Evolutionary conservation across 2,888 invertebrate genomes (phyloP).

Genomic region (Campoletis raptor): DNA sequence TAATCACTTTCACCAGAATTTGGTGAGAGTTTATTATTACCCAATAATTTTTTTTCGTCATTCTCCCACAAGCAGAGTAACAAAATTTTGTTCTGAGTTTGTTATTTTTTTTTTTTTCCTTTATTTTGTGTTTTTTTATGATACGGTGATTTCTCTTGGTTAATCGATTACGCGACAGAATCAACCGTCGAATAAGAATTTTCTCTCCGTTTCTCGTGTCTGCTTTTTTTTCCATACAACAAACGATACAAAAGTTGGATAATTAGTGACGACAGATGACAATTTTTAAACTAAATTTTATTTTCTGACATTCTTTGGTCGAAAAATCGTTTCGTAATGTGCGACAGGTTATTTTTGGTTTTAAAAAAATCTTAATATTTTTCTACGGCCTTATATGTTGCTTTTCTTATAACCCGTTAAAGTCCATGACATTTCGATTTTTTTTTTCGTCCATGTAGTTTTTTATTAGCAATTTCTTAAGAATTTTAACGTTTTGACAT

Average conservation of each 20-base stretch:
- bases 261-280: background rate
- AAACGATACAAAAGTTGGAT: slow-evolving; percentile 8
- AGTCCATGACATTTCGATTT: background rate
- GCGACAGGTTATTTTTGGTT: background rate
- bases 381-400: background rate
- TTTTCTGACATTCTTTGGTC: background rate
- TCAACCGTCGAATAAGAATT: slow-evolving; percentile 32
- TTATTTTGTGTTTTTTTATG: slow-evolving; percentile 5
- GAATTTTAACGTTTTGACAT: background rate
- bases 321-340: background rate
- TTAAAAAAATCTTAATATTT: background rate
- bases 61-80: slow-evolving; percentile 8
- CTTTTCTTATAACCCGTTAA: background rate
- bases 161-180: slow-evolving; percentile 63
- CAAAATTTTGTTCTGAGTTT: background rate
- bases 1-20: slow-evolving; percentile 59
- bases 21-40: slow-evolving; percentile 55
- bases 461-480: background rate
- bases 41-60: slow-evolving; percentile 27
- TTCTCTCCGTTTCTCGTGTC: slow-evolving; percentile 18
- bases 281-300: background rate
- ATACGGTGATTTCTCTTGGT: slow-evolving; percentile 38
- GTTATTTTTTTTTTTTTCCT: background rate
- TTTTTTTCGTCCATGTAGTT: background rate
- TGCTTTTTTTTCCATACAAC: background rate